Base-by-base conservation (phyloP, 2,888 invertebrate species). In the Morpho deidamia region DNA sequence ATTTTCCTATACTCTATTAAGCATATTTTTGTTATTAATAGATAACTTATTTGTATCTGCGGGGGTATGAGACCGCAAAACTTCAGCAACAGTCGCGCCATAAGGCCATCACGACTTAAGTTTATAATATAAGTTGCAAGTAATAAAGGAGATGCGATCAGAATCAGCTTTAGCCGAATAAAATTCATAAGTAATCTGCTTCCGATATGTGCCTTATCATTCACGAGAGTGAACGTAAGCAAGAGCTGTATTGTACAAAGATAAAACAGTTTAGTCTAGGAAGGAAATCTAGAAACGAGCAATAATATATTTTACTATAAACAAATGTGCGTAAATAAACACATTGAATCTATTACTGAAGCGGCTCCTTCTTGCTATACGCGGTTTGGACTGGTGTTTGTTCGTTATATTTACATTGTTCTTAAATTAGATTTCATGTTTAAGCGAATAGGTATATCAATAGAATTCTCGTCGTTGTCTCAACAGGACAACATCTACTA, bases 181-280 rank as follows among this genome's bases (percentile, higher is more conserved):
- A 23, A 23, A 3, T 7, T 9, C 10, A 39, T 12, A 44, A 33
- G 33, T 45, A 35, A 41, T 11, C 35, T 11, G n/a, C 43, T 35
- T 12, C 51, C 72, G 66, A 71, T 60, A 65, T 80, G 82, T 71
- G 71, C 72, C 81, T 68, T 81, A 83, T 82, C 82, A 81, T 78
- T 82, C 72, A 72, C 71, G 62, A 76, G 74, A 76, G 75, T 73
- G 77, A 79, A 80, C 73, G 76, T 68, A 69, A 72, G 72, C 71
- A 75, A 76, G 76, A 78, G 58, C 55, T 61, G 52, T 55, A 61
- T 64, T 57, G 59, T 61, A 63, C 67, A 69, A 73, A 75, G 68
- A 74, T 76, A 74, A 72, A 78, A 77, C 73, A 75, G 67, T 70
- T 69, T 61, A 62, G 62, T 61, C 61, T 58, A 56, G 62, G 62